These are phyloP conservation scores for Sciaenops ocellatus DNA, from an alignment of 2,797 vertebrate species.

Conservation along the genomic window DNA sequence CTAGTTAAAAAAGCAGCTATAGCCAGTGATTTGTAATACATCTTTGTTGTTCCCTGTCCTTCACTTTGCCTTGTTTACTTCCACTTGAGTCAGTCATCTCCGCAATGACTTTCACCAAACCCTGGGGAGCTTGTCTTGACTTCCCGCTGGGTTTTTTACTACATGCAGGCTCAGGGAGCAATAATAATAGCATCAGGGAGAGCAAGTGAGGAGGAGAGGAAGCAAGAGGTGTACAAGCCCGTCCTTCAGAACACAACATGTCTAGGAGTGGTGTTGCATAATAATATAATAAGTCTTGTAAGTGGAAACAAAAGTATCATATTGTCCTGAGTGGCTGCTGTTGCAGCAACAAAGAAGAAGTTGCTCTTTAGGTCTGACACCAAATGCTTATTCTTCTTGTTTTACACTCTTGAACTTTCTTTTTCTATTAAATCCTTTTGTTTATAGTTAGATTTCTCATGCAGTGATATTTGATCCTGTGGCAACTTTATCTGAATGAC, in stretches of 20 bases:
- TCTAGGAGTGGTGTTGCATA: slow-evolving; percentile 13
- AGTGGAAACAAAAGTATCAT: background rate
- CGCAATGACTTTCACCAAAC: slow-evolving; percentile 29
- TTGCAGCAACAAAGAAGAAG: background rate
- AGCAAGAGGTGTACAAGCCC: background rate
- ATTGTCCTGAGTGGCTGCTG: slow-evolving; percentile 1
- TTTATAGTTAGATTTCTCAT: background rate
- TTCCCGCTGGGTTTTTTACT: slow-evolving; percentile 18
- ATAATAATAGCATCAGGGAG: slow-evolving; percentile 20
- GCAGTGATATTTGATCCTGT: background rate
- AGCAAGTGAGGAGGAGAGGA: slow-evolving; percentile 17
- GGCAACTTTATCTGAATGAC: background rate
- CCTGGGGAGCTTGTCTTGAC: slow-evolving; percentile 22
- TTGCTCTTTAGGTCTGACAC: background rate
- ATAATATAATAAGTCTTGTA: slow-evolving; percentile 11
- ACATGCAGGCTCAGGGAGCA: slow-evolving; percentile 17
- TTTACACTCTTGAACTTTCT: slow-evolving; percentile 9
- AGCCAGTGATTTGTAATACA: background rate
- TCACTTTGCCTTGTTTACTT: slow-evolving; percentile 38
- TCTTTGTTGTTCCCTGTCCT: slow-evolving; percentile 16
- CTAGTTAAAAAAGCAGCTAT: background rate
- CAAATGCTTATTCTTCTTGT: background rate
- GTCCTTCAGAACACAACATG: slow-evolving; percentile 18
- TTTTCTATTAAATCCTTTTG: background rate
- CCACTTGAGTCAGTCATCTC: slow-evolving; percentile 12